Conservation (phyloP, 2,888 invertebrate species). For the Tenodera sinensis region DNA sequence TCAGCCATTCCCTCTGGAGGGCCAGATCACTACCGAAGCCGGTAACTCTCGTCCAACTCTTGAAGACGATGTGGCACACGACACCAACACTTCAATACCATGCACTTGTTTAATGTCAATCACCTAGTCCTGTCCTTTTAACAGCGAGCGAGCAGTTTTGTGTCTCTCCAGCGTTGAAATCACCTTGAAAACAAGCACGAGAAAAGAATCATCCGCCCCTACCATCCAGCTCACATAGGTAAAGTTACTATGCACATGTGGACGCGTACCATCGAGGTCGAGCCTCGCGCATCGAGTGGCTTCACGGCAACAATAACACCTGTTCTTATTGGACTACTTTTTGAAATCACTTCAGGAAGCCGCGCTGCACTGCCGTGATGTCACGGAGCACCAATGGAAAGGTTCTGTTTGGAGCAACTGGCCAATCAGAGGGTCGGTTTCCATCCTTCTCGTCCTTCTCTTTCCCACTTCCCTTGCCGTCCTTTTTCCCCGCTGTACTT, state of each 20-base stretch:
- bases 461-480: background rate
- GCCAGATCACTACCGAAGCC: background rate
- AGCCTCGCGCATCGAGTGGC: constrained; percentile 23
- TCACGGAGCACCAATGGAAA: constrained; percentile 17
- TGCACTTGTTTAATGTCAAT: background rate
- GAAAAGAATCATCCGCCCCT: background rate
- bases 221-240: background rate
- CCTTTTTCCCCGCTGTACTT: background rate
- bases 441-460: background rate
- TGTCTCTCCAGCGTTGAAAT: background rate
- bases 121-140: background rate
- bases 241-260: background rate
- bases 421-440: constrained; percentile 18
- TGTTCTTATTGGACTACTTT: constrained; percentile 32
- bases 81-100: background rate
- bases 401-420: background rate
- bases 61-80: background rate
- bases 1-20: constrained; percentile 30
- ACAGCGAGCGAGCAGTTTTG: too few species aligned
- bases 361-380: constrained; percentile 14
- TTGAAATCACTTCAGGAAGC: constrained; percentile 18
- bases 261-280: background rate
- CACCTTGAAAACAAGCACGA: background rate
- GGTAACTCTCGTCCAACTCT: background rate
- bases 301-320: constrained; percentile 31